Evolutionary conservation across 2,888 invertebrate genomes (phyloP).

Genomic region (Platerodrilus igneus): DNA sequence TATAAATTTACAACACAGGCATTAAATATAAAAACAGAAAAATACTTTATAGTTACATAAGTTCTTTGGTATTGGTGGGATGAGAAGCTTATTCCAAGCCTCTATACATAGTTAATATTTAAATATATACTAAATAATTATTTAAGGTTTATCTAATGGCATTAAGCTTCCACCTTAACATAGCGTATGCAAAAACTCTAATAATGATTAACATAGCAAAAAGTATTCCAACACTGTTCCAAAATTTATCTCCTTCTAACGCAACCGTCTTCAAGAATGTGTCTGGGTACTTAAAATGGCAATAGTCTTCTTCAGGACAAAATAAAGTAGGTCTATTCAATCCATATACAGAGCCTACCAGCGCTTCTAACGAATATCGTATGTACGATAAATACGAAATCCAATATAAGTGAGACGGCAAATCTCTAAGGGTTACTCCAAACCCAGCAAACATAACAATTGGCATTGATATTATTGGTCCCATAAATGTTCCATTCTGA

Average conservation of each 20-base stretch:
- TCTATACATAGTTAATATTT: too few species aligned
- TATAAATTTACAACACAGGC: too few species aligned
- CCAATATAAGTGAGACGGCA: slow-evolving; percentile 84
- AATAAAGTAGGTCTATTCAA: slow-evolving; percentile 65
- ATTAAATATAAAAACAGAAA: too few species aligned
- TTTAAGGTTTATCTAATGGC: slow-evolving; percentile 64
- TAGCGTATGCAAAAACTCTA: slow-evolving; percentile 62
- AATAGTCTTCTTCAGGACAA: slow-evolving; percentile 69
- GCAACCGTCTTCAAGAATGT: slow-evolving; percentile 81
- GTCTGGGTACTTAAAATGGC: slow-evolving; percentile 76
- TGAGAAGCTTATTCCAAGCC: too few species aligned
- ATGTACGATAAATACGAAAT: slow-evolving; percentile 88
- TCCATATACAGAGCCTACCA: slow-evolving; percentile 80
- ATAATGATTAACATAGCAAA: slow-evolving; percentile 62
- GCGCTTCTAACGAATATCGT: slow-evolving; percentile 86
- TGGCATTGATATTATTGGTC: slow-evolving; percentile 86
- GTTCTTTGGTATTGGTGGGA: too few species aligned
- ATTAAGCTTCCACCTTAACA: slow-evolving; percentile 73
- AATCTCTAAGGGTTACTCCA: slow-evolving; percentile 82
- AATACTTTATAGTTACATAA: too few species aligned
- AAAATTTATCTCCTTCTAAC: slow-evolving; percentile 74
- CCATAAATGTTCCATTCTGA: slow-evolving; percentile 92
- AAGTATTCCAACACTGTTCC: slow-evolving; percentile 75
- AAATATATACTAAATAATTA: too few species aligned
- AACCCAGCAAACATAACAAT: slow-evolving; percentile 97